Base-by-base conservation (phyloP, 2,113 vertebrate species). In the Hirundichthys speculiger region DNA sequence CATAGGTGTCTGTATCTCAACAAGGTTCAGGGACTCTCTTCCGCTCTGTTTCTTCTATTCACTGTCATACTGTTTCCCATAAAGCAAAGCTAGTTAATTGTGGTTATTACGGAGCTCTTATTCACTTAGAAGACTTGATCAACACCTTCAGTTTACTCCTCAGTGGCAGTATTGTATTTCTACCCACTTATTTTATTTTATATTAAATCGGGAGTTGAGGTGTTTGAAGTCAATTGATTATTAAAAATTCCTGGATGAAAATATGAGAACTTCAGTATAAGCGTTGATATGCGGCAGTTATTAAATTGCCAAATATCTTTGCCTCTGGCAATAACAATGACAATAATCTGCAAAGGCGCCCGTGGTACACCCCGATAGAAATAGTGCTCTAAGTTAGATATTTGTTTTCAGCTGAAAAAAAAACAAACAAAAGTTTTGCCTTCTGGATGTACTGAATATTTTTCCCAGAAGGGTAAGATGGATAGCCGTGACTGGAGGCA, bases 361-460 rank as follows among this genome's bases (percentile, higher is more conserved):
- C 59, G 20, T 38, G 43, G 34, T 45, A 42, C n/a, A n/a, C 34
- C 8, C 43, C 27, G 6, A 34, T 34, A 10, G 30, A 6, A 34
- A 34, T 10, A 46, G 41, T 25, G 49, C 53, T 51, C 46, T 49
- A 47, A 67, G 1, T 61, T 66, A 11, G 58, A 22, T 8, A 74
- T 68, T 79, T 65, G 60, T 68, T 69, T 75, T 86, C 74, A 34
- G 30, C 7, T 4, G 9, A 10, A 34, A 34, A 34, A 34, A 10
- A 34, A 34, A 54, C 64, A 34, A 52, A 54, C 42, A 45, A 20
- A 47, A 34, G 54, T 53, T 43, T 49, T 58, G 13, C n/a, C n/a
- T n/a, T n/a, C n/a, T 73, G 57, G 53, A 77, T 75, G 13, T 63
- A 47, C 52, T 60, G 48, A 62, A 64, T 62, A 18, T 24, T 34